phyloP scores from a whole-genome alignment of 2,888 invertebrate species.

The Sinodicranocentrus sp. region DNA sequence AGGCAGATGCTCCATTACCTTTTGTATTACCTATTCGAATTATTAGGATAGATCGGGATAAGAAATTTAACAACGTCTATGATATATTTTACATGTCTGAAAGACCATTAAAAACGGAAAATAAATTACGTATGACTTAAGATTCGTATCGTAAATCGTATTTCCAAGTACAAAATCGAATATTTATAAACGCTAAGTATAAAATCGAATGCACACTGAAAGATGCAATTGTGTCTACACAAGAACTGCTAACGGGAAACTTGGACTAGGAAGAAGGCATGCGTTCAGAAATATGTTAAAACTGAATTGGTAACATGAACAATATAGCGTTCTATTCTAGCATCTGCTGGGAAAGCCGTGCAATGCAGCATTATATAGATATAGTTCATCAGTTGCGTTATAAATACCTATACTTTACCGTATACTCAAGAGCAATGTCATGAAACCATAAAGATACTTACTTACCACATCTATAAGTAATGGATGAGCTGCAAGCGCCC shows the following conservation, averaged over 20 bases:
- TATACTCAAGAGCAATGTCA: slow-evolving; percentile 59
- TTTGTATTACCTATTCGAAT: slow-evolving; percentile 64
- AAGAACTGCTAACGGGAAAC: too few species aligned
- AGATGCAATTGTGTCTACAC: slow-evolving; percentile 16
- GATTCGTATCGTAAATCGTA: neutral
- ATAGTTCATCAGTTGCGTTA: neutral
- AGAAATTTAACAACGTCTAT: neutral
- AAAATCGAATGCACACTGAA: slow-evolving; percentile 14
- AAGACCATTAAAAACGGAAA: slow-evolving; percentile 6
- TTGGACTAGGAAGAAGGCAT: too few species aligned
- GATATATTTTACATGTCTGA: slow-evolving; percentile 12
- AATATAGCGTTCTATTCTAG: too few species aligned
- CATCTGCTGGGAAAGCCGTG: too few species aligned
- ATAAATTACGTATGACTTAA: neutral
- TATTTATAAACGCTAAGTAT: neutral
- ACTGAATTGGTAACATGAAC: too few species aligned
- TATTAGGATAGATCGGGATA: slow-evolving; percentile 62
- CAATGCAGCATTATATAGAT: neutral
- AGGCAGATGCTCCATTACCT: slow-evolving; percentile 66
- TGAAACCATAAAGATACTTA: slow-evolving; percentile 29
- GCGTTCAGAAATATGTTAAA: too few species aligned
- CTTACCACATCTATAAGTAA: slow-evolving; percentile 61
- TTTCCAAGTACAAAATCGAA: neutral
- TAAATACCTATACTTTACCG: neutral
- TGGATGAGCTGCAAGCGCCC: slow-evolving; percentile 39